Base-by-base conservation (phyloP, 2,888 invertebrate genomes). In the Euproctis similis region DNA sequence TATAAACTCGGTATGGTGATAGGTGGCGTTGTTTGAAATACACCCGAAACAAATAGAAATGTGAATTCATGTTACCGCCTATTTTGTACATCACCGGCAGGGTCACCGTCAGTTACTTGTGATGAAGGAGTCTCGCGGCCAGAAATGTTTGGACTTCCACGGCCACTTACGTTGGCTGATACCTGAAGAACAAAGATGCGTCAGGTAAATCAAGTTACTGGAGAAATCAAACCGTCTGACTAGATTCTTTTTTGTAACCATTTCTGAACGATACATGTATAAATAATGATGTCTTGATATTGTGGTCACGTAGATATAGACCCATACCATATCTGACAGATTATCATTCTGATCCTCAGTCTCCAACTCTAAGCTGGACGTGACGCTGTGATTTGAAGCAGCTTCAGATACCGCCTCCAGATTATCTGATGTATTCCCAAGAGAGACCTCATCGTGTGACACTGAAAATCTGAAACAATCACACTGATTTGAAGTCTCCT, bases 121-220 rank as follows among this genome's bases (percentile, higher is more conserved):
- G 97, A 97, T 0, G 96, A 94, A 0, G 98, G 98, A 0, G 97
- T 98, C 75, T 98, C 98, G 0, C 98, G 87, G 0, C 97, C 98
- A 9, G 97, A 97, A 38, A 98, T 97, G 77, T 98, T 98, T 0
- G 98, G 93, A 38, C 96, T 93, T 46, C 96, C 97, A 43, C 97
- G 87, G 8, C 97, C 92, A 1, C 93, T 93, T 12, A 96, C 96
- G 73, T 97, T 97, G 0, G 97, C 97, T 0, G 96, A 97, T 1
- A 85, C 85, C 85, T 85, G 24, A 21, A 4, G 8, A 21, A 2
- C 4, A 10, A 21, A 21, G 2, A n/a, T n/a, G n/a, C n/a, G n/a
- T n/a, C n/a, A n/a, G n/a, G n/a, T n/a, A n/a, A n/a, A n/a, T n/a
- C n/a, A n/a, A n/a, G n/a, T n/a, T n/a, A n/a, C n/a, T n/a, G n/a